Conservation (phyloP, 2,888 invertebrate genomes). For the Rhogogaster chlorosoma region DNA sequence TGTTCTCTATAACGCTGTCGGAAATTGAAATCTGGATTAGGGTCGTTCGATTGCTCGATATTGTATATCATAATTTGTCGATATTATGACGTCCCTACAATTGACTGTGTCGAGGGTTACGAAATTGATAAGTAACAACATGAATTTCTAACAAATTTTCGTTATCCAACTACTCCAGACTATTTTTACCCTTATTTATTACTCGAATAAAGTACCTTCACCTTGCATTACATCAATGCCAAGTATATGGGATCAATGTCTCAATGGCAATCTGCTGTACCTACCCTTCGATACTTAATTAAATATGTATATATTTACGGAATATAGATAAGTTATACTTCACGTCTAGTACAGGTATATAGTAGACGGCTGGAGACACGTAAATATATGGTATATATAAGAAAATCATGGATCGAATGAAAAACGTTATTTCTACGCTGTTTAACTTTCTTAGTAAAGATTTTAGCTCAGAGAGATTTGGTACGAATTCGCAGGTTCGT, state of each 20-base stretch:
- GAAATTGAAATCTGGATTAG: constrained; percentile 14
- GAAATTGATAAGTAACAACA: background rate
- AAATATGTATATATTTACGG: background rate
- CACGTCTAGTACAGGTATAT: background rate
- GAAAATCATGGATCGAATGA: background rate
- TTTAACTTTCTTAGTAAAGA: constrained; percentile 34
- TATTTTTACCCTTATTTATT: background rate
- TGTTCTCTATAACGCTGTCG: background rate
- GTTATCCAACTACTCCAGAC: background rate
- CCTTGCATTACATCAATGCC: background rate
- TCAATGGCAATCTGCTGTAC: background rate
- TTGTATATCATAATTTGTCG: background rate
- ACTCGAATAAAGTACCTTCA: background rate
- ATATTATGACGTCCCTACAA: background rate
- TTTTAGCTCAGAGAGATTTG: constrained; percentile 40
- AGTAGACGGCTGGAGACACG: background rate
- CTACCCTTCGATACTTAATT: background rate
- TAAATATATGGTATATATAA: background rate
- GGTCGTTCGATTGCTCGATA: background rate
- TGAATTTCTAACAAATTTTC: background rate
- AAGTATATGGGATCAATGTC: background rate
- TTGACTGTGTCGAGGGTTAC: background rate
- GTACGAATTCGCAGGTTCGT: constrained; percentile 41
- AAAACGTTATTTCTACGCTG: constrained; percentile 15
- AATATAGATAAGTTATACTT: background rate